Percentiles rank a stretch among this genome's conserved stretches.
Conservation (phyloP, 2,797 vertebrate species). For the Poeciliopsis gracilis region DNA sequence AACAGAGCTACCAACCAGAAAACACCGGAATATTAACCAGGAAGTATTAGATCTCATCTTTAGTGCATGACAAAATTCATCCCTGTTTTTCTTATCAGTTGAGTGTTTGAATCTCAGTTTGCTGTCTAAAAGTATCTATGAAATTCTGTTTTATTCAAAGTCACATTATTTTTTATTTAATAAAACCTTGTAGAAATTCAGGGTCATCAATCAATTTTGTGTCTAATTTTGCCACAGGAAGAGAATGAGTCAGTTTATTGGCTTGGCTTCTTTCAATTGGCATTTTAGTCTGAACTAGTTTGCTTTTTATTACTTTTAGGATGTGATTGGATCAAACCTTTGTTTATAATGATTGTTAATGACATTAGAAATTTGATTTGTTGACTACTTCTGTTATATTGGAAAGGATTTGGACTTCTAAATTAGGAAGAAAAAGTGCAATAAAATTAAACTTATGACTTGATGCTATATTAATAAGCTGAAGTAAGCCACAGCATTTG, state of each 20-base stretch:
- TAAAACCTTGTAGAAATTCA: background rate
- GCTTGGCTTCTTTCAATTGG: background rate
- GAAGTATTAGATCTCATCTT: slow-evolving; percentile 34
- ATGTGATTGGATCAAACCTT: background rate
- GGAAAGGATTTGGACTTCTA: background rate
- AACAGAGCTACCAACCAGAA: slow-evolving; percentile 56
- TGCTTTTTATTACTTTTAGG: background rate
- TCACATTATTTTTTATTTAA: slow-evolving; percentile 17
- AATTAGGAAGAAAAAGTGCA: background rate
- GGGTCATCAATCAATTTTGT: background rate
- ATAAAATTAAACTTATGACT: background rate
- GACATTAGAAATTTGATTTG: background rate
- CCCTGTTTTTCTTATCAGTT: slow-evolving; percentile 24
- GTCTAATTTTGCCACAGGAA: background rate
- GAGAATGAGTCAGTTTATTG: background rate
- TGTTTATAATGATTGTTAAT: background rate
- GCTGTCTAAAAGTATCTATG: slow-evolving; percentile 8
- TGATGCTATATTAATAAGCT: background rate
- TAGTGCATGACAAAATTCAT: slow-evolving; percentile 32
- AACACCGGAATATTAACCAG: slow-evolving; percentile 57
- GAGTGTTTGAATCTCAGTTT: slow-evolving; percentile 12
- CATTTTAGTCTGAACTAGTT: background rate
- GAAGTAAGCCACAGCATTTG: background rate
- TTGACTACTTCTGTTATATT: background rate
- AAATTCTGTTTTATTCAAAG: slow-evolving; percentile 24